A percentile compares a stretch with the other conserved stretches of the same genome.
Evolutionary conservation across 2,113 vertebrate genomes (phyloP).

Genomic region (Halichoeres trimaculatus): DNA sequence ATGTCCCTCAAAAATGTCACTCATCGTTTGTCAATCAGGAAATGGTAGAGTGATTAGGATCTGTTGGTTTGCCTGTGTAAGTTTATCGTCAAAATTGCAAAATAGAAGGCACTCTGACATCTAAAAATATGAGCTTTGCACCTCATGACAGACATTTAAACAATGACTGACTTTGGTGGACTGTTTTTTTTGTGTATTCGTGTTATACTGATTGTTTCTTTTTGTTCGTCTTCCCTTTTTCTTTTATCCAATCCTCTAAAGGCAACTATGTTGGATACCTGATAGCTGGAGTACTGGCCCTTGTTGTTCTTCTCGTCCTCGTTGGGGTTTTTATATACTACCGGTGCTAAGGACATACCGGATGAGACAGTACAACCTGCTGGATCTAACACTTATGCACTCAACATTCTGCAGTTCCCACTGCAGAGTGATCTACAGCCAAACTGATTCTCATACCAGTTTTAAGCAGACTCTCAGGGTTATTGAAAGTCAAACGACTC

Average conservation of each 20-base stretch:
- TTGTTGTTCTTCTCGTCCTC: accelerated
- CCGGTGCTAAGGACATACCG: neutral
- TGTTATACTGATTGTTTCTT: neutral
- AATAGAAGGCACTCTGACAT: too few species aligned
- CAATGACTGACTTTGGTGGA: neutral
- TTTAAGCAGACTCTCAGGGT: too few species aligned
- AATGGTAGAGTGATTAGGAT: too few species aligned
- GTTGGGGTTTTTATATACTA: accelerated
- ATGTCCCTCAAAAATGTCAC: too few species aligned
- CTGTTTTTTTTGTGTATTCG: neutral
- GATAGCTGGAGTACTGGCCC: accelerated
- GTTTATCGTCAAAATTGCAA: too few species aligned
- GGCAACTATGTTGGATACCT: slow-evolving; percentile 1
- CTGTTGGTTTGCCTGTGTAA: too few species aligned
- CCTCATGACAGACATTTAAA: too few species aligned
- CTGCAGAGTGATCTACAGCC: neutral
- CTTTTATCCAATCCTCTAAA: slow-evolving; percentile 1
- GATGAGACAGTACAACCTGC: slow-evolving; percentile 51
- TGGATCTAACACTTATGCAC: accelerated
- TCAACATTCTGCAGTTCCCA: neutral
- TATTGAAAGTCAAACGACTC: too few species aligned
- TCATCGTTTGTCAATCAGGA: too few species aligned
- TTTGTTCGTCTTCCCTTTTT: neutral
- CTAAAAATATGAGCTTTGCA: too few species aligned
- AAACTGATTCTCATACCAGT: too few species aligned